Conservation (phyloP, 2,888 invertebrate species). For the Cantharis rustica region DNA sequence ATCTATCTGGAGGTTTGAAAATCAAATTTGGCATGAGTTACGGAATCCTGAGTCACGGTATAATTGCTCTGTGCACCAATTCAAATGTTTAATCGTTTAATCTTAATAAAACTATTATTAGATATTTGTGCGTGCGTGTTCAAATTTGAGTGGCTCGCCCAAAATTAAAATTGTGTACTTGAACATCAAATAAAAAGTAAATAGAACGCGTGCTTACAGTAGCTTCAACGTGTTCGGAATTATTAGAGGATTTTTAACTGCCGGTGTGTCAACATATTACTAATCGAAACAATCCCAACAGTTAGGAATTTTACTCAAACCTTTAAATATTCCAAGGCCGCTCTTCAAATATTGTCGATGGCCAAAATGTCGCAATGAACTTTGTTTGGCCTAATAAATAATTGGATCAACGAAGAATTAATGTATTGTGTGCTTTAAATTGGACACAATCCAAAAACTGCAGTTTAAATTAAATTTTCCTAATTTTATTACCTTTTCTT, state of each 20-base stretch:
- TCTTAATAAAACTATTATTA: conserved; percentile 7
- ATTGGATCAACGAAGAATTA: neutral
- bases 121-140: conserved; percentile 7
- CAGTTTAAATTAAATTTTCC: neutral
- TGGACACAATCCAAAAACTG: neutral
- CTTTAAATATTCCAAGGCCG: conserved; percentile 28
- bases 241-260: conserved; percentile 13
- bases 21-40: neutral
- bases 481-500: neutral
- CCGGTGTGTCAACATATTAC: conserved; percentile 25
- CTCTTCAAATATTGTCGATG: conserved; percentile 6
- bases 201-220: conserved; percentile 13
- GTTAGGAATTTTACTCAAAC: conserved; percentile 29
- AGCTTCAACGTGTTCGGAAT: conserved; percentile 17
- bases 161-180: conserved; percentile 1
- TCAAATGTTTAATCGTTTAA: neutral
- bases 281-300: conserved; percentile 30
- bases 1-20: conserved; percentile 14
- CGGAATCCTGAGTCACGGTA: neutral
- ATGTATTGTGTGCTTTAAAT: neutral
- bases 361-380: neutral
- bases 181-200: conserved; percentile 7
- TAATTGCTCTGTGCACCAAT: neutral
- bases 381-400: neutral
- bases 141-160: conserved; percentile 9